phyloP scores from a whole-genome alignment of 2,113 vertebrate species.

The Nibea coibor region DNA sequence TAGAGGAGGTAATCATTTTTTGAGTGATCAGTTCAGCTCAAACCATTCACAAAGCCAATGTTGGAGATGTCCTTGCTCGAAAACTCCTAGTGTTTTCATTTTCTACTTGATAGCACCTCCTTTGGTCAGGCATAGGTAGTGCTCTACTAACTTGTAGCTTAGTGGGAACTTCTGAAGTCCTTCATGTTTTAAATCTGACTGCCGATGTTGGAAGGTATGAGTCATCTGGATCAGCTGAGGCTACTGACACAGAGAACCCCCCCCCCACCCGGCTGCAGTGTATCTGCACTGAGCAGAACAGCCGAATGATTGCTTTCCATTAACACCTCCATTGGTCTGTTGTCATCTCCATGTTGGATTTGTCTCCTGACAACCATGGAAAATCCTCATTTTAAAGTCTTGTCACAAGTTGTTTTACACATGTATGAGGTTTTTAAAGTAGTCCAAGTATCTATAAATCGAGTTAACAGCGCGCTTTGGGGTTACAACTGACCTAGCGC shows the following conservation, averaged over 20 bases:
- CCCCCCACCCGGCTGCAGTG: background rate
- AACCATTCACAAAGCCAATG: background rate
- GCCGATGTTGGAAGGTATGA: conserved; percentile 66
- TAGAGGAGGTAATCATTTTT: background rate
- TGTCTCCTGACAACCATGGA: background rate
- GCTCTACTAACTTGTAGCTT: background rate
- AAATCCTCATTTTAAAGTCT: background rate
- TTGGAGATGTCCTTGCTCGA: background rate
- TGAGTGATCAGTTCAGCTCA: background rate
- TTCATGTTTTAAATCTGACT: conserved; percentile 47
- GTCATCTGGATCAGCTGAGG: conserved; percentile 48
- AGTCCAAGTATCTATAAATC: background rate
- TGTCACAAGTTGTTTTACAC: conserved; percentile 16
- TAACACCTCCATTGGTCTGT: background rate
- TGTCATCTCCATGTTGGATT: background rate
- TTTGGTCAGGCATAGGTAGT: conserved; percentile 17
- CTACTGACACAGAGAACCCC: conserved; percentile 19
- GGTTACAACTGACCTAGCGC: background rate
- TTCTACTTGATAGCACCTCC: conserved; percentile 10
- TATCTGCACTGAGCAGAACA: conserved; percentile 7
- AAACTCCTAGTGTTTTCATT: background rate
- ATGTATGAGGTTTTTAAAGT: background rate
- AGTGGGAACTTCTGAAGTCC: conserved; percentile 4
- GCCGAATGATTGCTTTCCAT: conserved; percentile 20
- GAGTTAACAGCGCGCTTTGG: conserved; percentile 10